These are phyloP conservation scores for Tupaia chinensis DNA, from an alignment of 2,113 vertebrate species.

Conservation along the genomic window DNA sequence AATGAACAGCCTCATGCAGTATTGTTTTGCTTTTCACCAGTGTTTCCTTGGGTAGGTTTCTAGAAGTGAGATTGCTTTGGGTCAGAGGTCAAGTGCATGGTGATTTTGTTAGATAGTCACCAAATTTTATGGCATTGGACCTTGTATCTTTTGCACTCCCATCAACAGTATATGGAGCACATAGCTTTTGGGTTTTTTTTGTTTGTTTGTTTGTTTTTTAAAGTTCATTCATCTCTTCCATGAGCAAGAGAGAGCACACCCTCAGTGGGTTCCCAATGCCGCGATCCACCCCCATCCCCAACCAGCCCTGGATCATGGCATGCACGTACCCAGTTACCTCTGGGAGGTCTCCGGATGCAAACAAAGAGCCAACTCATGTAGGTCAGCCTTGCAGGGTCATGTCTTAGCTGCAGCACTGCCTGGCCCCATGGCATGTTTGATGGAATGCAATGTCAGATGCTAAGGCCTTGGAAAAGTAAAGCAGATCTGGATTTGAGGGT, in stretches of 20 bases:
- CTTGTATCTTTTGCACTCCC: rapidly evolving
- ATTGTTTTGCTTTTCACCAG: not conserved
- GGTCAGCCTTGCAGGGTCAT: no score
- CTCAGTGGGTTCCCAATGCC: no score
- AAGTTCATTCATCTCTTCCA: no score
- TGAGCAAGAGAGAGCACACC: no score
- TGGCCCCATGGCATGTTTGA: no score
- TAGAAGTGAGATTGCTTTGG: not conserved
- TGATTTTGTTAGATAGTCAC: not conserved
- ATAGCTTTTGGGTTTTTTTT: no score
- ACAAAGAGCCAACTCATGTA: no score
- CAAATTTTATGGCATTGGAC: rapidly evolving
- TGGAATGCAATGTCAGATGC: rapidly evolving
- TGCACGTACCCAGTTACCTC: no score
- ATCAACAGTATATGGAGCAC: rapidly evolving
- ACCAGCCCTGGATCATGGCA: no score
- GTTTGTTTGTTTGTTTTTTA: not conserved
- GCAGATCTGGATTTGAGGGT: not conserved
- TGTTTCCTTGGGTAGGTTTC: not conserved
- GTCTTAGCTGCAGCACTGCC: no score
- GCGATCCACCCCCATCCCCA: no score
- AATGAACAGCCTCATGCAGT: rapidly evolving
- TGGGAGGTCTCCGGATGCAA: no score
- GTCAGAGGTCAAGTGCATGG: not conserved
- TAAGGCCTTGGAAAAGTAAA: not conserved